These are phyloP conservation scores for Andrena cerasifolii DNA, from an alignment of 1,140 invertebrate species.

Conservation along the genomic window DNA sequence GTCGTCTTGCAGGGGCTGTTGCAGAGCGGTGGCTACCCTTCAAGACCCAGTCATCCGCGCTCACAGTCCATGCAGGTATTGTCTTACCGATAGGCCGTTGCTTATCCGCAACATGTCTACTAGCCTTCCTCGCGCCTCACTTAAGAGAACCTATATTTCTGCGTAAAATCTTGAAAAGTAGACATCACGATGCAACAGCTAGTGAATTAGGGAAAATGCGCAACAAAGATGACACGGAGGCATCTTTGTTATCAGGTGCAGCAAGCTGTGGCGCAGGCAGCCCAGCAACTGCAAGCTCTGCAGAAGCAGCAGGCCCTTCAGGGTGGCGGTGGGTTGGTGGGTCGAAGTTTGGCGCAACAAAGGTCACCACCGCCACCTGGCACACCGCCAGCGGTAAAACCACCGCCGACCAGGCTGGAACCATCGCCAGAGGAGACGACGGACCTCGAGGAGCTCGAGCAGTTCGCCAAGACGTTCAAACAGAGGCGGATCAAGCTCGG, in stretches of 20 bases:
- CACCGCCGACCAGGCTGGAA: slow-evolving; percentile 85
- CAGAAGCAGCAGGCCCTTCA: slow-evolving; percentile 88
- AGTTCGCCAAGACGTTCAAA: slow-evolving; percentile 98
- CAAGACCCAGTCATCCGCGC: slow-evolving; percentile 79
- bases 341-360: slow-evolving; percentile 77
- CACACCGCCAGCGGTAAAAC: slow-evolving; percentile 80
- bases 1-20: slow-evolving; percentile 80
- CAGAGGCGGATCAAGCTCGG: slow-evolving; percentile 97
- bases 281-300: slow-evolving; percentile 91
- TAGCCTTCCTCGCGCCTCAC: no score
- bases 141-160: background rate
- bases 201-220: no score
- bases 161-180: no score
- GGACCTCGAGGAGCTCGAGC: slow-evolving; percentile 97
- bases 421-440: slow-evolving; percentile 95
- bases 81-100: slow-evolving; percentile 30
- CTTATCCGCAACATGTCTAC: background rate
- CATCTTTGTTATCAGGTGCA: slow-evolving; percentile 82
- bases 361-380: slow-evolving; percentile 80
- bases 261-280: slow-evolving; percentile 91
- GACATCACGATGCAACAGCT: background rate
- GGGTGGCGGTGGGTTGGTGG: slow-evolving; percentile 74
- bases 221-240: background rate
- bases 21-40: slow-evolving; percentile 79
- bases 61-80: slow-evolving; percentile 82